A percentile compares a stretch with the other conserved stretches of the same genome.
Conservation (phyloP, 2,888 invertebrate species). For the Lochmaea capreae region DNA sequence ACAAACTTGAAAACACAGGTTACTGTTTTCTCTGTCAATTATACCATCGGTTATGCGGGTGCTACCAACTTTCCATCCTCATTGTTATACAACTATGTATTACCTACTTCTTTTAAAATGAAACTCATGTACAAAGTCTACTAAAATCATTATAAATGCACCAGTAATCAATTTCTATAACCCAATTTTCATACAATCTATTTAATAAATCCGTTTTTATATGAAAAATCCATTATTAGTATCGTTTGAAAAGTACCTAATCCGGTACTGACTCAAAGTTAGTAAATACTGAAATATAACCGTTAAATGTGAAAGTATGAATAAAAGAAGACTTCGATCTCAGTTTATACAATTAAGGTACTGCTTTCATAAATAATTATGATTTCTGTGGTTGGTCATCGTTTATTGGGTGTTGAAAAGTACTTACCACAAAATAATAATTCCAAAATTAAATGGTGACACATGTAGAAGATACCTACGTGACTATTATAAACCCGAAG, state of each 20-base stretch:
- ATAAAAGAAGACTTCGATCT: constrained; percentile 12
- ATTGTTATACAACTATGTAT: no score
- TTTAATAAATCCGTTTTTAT: no score
- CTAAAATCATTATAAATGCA: no score
- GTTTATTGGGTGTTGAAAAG: not conserved
- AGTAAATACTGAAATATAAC: not conserved
- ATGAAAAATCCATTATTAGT: not conserved
- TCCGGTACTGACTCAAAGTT: not conserved
- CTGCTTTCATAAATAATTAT: constrained; percentile 8
- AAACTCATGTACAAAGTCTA: no score
- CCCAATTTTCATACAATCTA: no score
- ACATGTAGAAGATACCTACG: not conserved
- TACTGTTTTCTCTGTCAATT: no score
- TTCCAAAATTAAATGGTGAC: constrained; percentile 4
- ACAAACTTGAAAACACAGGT: no score
- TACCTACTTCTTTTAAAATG: no score
- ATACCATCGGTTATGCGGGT: no score
- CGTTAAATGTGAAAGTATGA: constrained; percentile 9
- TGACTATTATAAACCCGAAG: not conserved
- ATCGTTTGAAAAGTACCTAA: not conserved
- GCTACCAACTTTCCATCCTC: no score
- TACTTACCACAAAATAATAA: not conserved
- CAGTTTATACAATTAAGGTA: not conserved
- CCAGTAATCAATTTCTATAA: no score
- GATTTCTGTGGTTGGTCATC: not conserved